Base-by-base conservation (phyloP, 1,140 invertebrate genomes). In the Danaus melanippus region DNA sequence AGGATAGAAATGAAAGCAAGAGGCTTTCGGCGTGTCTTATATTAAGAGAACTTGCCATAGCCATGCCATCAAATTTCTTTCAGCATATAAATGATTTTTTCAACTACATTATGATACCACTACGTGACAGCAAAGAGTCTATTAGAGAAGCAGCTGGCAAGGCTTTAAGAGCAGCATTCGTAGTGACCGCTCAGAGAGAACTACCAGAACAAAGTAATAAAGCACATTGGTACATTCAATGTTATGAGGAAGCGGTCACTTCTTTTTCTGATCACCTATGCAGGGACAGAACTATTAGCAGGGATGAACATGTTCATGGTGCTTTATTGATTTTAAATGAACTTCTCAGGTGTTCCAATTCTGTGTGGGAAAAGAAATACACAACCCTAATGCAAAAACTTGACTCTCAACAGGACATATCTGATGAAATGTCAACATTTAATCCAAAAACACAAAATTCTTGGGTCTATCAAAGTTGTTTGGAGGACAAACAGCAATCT, bases 61-160 rank as follows among this genome's bases (percentile, higher is more conserved):
- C 95, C 11, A 96, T 97, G 86, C 97, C 97, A 2, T 98, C 97
- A 17, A 98, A 97, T 84, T 99, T 99, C 83, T 99, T 97, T 80
- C 97, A 99, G 86, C 96, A 98, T 89, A 95, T 98, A 0, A 94
- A 95, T 42, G 93, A 92, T 46, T 99, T 99, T 83, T 99, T 99
- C 79, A 96, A 98, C 62, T 89, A 95, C 39, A 98, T 99, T 50
- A 97, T 99, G 74, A 94, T 93, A 76, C 95, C 95, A 9, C 91
- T 99, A 11, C 90, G 94, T 62, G 97, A 99, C 88, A 92, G 95
- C 0, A 98, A 99, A 87, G 92, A 95, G 8, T 90, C 92, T 6
- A 95, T 99, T 57, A 89, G 98, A 58, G 96, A 99, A 84, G 93
- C 93, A 10, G 97, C 96, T 9, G 96, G 96, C 0, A 95, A 97